Conservation (phyloP, 2,888 invertebrate genomes). For the Leptopilina syphax region DNA sequence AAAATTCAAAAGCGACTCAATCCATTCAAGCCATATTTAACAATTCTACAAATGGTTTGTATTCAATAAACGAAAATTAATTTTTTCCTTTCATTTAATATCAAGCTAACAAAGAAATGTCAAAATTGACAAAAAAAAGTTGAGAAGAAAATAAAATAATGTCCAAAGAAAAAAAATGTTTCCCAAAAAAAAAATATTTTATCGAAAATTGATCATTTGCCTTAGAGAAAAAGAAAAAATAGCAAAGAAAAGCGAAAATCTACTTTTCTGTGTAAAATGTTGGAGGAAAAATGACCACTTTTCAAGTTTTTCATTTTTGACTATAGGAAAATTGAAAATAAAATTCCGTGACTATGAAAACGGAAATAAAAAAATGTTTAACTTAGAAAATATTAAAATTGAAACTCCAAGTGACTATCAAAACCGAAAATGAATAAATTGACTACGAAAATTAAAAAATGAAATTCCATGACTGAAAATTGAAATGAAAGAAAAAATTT, state of each 20-base stretch:
- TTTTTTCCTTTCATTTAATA: not conserved
- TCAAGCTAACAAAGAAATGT: too few relatives aligned
- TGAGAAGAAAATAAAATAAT: not conserved
- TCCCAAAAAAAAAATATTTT: too few relatives aligned
- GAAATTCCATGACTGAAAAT: not conserved
- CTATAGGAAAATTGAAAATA: too few relatives aligned
- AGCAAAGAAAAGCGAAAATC: too few relatives aligned
- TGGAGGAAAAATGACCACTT: not conserved
- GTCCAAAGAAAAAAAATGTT: not conserved
- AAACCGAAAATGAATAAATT: too few relatives aligned
- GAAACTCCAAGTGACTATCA: too few relatives aligned
- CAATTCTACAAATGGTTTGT: constrained; percentile 83
- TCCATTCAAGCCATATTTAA: constrained; percentile 80
- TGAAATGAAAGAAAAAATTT: not conserved
- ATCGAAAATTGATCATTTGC: not conserved
- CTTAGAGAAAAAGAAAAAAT: not conserved
- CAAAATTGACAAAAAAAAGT: not conserved
- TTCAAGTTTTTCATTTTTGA: too few relatives aligned
- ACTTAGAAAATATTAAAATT: too few relatives aligned
- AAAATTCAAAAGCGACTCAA: constrained; percentile 78
- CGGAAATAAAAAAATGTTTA: too few relatives aligned
- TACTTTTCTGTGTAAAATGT: too few relatives aligned
- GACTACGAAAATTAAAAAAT: too few relatives aligned
- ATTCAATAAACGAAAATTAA: not conserved
- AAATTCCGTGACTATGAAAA: too few relatives aligned